Base-by-base conservation (phyloP, 2,113 vertebrate genomes). In the Xiphorhynchus elegans region DNA sequence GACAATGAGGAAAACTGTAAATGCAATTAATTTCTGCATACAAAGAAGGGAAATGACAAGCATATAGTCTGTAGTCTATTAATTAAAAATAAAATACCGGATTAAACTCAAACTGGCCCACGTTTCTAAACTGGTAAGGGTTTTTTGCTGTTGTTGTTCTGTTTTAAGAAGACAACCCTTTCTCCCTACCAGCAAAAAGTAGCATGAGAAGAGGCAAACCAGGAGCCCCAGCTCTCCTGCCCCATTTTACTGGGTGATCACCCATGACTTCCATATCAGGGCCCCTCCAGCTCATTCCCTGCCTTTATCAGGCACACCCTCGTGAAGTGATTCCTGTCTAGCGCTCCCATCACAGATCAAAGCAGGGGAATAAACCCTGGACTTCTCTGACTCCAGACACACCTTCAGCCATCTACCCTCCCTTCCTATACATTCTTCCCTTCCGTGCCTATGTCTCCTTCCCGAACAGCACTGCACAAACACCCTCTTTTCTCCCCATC, bases 1-100 rank as follows among this genome's bases (percentile, higher is more conserved):
- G 80, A 44, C 47, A 83, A 76, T 28, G 40, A 96, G 73, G 85
- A 89, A 96, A 96, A 56, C 80, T 64, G 83, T 81, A 96, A 86
- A 90, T 87, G 81, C 91, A 88, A 94, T 81, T 94, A 90, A 90
- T 86, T 92, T 92, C 58, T 90, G 82, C 73, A 84, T 72, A 96
- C 92, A 96, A 96, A 96, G 85, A 92, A 88, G 94, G 95, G 92
- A 97, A 97, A 89, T 58, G 67, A 56, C 55, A 77, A 84, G 67
- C 63, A 68, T 93, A 92, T 93, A 90, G 88, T 56, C 72, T 90
- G 21, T 66, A 37, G 52, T 40, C 87, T 69, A 37, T 58, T 88
- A 84, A 92, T 93, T 75, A 91, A 74, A 94, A 93, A 56, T 50
- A 14, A 92, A 94, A 81, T 47, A 87, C 18, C 69, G 81, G 50